Conservation (phyloP, 2,797 vertebrate genomes). For the Lagorchestes hirsutus region DNA sequence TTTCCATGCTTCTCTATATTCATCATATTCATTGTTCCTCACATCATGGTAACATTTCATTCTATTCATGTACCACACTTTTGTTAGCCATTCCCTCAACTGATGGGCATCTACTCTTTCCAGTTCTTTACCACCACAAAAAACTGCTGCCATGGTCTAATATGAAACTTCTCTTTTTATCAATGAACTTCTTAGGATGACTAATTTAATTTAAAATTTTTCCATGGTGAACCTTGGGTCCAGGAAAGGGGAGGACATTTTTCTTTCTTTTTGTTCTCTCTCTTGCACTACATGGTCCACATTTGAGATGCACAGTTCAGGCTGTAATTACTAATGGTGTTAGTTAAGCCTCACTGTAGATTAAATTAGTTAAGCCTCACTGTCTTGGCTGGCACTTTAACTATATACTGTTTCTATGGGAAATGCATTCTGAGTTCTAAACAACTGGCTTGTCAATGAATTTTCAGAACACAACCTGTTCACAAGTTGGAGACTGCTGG, state of each 20-base stretch:
- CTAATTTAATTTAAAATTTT: constrained; percentile 13
- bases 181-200: constrained; percentile 10
- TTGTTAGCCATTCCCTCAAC: not conserved
- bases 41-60: not conserved
- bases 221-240: not conserved
- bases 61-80: not conserved
- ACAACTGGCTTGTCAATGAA: not conserved
- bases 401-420: not conserved
- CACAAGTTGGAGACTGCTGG: not conserved
- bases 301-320: constrained; percentile 32
- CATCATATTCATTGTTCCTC: not conserved
- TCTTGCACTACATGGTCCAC: not conserved
- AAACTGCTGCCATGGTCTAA: not conserved
- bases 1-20: not conserved
- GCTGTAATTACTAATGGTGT: not conserved
- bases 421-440: not conserved
- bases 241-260: not conserved
- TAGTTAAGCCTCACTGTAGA: not conserved
- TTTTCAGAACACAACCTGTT: not conserved
- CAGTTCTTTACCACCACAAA: not conserved
- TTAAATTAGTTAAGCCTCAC: not conserved
- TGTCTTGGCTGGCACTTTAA: constrained; percentile 7
- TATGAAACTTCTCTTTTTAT: not conserved
- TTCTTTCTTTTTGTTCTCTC: not conserved
- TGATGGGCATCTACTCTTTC: not conserved